These are phyloP conservation scores for Epinephelus malabaricus DNA, from an alignment of 2,797 vertebrate species.

Conservation along the genomic window DNA sequence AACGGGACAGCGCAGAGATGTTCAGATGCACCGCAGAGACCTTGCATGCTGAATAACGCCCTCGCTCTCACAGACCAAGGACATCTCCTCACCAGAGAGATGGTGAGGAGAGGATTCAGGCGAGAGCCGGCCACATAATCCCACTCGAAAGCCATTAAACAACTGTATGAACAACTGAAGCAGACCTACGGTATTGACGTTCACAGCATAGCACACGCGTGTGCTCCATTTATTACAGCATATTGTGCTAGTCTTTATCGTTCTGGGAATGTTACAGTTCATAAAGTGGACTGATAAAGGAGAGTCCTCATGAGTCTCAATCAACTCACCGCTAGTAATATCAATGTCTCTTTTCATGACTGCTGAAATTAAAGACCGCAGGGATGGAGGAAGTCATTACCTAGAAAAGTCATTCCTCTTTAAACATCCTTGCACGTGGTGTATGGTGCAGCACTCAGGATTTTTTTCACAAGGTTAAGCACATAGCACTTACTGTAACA, in stretches of 20 bases:
- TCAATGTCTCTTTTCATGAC: slow-evolving; percentile 65
- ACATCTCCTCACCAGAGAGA: slow-evolving; percentile 65
- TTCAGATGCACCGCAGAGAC: slow-evolving; percentile 69
- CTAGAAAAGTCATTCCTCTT: slow-evolving; percentile 55
- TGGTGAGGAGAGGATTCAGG: slow-evolving; percentile 23
- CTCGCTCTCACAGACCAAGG: slow-evolving; percentile 65
- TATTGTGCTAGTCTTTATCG: slow-evolving; percentile 42
- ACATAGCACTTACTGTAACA: slow-evolving; percentile 26
- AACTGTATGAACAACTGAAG: slow-evolving; percentile 37
- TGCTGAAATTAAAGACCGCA: slow-evolving; percentile 59
- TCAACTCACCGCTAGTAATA: slow-evolving; percentile 54
- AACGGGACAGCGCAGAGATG: slow-evolving; percentile 64
- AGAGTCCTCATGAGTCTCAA: slow-evolving; percentile 55
- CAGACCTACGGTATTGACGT: slow-evolving; percentile 4
- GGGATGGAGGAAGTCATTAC: slow-evolving; percentile 61
- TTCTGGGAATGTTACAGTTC: slow-evolving; percentile 46
- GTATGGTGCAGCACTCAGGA: background rate
- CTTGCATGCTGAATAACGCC: slow-evolving; percentile 56
- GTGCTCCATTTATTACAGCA: slow-evolving; percentile 24
- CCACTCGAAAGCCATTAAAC: slow-evolving; percentile 47
- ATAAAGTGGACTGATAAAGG: slow-evolving; percentile 55
- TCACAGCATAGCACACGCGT: slow-evolving; percentile 10
- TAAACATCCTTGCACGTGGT: slow-evolving; percentile 35
- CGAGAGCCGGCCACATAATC: slow-evolving; percentile 32
- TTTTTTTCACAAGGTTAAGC: slow-evolving; percentile 38